Evolutionary conservation across 2,888 invertebrate genomes (phyloP).

Genomic region (Adela reaumurella): DNA sequence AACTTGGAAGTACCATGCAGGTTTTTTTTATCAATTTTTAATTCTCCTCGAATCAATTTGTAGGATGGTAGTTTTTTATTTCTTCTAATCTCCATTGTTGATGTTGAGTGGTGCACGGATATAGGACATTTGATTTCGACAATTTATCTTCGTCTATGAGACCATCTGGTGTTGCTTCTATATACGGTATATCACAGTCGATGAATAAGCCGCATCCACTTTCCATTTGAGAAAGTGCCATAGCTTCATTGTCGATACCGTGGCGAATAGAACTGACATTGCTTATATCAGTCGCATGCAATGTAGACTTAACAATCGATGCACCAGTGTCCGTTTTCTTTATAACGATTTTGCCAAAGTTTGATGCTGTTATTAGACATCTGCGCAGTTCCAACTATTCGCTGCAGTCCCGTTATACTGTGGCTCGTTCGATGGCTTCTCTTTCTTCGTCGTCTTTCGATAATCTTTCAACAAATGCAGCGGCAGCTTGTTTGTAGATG

Average conservation of each 20-base stretch:
- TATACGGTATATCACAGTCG: constrained; percentile 4
- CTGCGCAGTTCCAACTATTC: constrained; percentile 12
- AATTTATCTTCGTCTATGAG: constrained; percentile 4
- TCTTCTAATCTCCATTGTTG: no score
- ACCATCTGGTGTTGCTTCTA: constrained; percentile 11
- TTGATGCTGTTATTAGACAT: constrained; percentile 12
- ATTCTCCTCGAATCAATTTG: not conserved
- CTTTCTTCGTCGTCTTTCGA: not conserved
- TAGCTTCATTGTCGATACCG: constrained; percentile 3
- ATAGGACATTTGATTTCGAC: constrained; percentile 11
- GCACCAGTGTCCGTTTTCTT: constrained; percentile 5
- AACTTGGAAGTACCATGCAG: constrained; percentile 4
- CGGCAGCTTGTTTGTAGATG: no score
- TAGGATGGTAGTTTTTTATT: constrained; percentile 2
- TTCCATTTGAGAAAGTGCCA: not conserved
- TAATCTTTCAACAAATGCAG: not conserved
- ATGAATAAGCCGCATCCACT: constrained; percentile 8
- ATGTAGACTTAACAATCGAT: no score
- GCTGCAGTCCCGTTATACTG: constrained; percentile 6
- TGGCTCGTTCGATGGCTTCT: not conserved
- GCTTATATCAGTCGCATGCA: no score
- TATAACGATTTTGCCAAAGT: constrained; percentile 9
- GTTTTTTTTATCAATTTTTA: constrained; percentile 3
- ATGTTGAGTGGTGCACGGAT: constrained; percentile 3
- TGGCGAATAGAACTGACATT: constrained; percentile 3